Percentiles rank a stretch among this genome's conserved stretches.
Conservation (phyloP, 1,140 invertebrate species). For the Drosophila rufa region DNA sequence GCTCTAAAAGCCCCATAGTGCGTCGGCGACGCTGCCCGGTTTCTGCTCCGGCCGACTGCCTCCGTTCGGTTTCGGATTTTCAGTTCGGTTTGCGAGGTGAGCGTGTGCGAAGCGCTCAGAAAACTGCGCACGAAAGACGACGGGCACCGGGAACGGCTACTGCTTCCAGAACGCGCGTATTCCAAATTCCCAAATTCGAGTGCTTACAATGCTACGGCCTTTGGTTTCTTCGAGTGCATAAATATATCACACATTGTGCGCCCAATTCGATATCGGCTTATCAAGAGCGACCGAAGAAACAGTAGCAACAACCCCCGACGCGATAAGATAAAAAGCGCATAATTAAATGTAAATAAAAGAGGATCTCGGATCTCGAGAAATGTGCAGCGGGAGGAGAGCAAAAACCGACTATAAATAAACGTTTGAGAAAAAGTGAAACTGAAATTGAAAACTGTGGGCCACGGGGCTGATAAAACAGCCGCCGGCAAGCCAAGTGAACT, state of each 20-base stretch:
- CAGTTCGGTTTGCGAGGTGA: conserved; percentile 76
- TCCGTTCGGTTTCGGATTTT: conserved; percentile 31
- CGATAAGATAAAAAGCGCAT: conserved; percentile 64
- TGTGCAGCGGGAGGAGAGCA: conserved; percentile 26
- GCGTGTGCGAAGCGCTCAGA: conserved; percentile 54
- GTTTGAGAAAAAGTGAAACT: conserved; percentile 29
- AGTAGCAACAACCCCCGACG: conserved; percentile 25
- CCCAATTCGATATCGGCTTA: conserved; percentile 26
- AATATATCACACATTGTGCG: conserved; percentile 25
- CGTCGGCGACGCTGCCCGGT: conserved; percentile 15
- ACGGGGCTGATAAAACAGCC: conserved; percentile 13
- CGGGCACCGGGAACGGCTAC: conserved; percentile 14
- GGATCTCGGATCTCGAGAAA: conserved; percentile 32
- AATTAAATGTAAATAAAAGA: conserved; percentile 50
- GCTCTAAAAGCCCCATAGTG: too few species aligned
- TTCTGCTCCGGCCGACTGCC: conserved; percentile 5
- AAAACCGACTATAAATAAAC: conserved; percentile 33
- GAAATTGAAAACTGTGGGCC: conserved; percentile 28
- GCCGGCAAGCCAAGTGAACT: conserved; percentile 11
- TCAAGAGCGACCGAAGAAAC: conserved; percentile 11
- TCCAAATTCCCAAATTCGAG: conserved; percentile 28
- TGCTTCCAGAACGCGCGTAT: conserved; percentile 29
- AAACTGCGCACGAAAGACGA: conserved; percentile 41
- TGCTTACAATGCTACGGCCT: conserved; percentile 34
- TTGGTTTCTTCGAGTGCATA: conserved; percentile 28